Base-by-base conservation (phyloP, 1,140 invertebrate genomes). In the Vanessa atalanta region DNA sequence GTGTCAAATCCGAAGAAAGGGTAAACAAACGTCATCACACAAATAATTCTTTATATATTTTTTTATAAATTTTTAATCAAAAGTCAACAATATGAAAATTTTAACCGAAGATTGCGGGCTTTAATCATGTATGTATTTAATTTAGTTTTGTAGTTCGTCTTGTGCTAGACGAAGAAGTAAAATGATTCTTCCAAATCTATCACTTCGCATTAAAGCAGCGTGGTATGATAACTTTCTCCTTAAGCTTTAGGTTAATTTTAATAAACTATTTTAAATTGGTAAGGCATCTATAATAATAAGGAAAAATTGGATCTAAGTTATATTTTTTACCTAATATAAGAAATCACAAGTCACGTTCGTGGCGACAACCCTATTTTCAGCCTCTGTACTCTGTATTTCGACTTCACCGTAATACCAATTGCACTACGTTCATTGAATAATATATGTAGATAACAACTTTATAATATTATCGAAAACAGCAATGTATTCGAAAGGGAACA, bases 361-460 rank as follows among this genome's bases (percentile, higher is more conserved):
- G 89, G 88, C 89, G 89, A 91, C 89, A 90, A 88, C 87, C 88
- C 88, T 91, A 84, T 75, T 85, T 81, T 86, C 70, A 64, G 78
- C 53, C 75, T 64, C 51, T 55, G 23, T 81, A 87, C 72, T 70
- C 75, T 57, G 31, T 75, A 37, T 31, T 23, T 31, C 63, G 60
- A 65, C 61, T 43, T 70, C 20, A 47, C 8, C 16, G 11, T 65
- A 50, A 50, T 14, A 14, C 23, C 48, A 47, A 65, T 37, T 12
- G n/a, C 26, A 16, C 14, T 15, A 3, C 2, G 76, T 85, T 76
- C 83, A 88, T 83, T 80, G 80, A 70, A 43, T 16, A 2, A 65
- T 77, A 48, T 26, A 0, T 65, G 57, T 3, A 7, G 31, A n/a
- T 5, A 1, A 16, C 31, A n/a, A 61, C 47, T 2, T 31, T 4